These are phyloP conservation scores for Garrulus glandarius DNA, from an alignment of 2,797 vertebrate species.

Conservation along the genomic window DNA sequence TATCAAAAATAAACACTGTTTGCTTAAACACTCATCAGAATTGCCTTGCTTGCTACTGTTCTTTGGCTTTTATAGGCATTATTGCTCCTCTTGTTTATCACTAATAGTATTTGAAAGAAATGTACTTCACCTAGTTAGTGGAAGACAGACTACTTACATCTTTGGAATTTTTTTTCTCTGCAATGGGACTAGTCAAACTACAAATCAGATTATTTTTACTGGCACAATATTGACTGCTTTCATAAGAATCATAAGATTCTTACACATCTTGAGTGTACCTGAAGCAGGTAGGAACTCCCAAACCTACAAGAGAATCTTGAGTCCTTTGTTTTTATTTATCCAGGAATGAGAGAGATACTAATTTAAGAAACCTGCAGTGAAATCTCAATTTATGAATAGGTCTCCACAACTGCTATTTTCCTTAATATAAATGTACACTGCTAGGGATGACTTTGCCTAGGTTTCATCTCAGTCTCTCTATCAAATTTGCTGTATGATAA, in stretches of 20 bases:
- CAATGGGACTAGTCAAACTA: background rate
- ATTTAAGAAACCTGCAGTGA: background rate
- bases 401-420: background rate
- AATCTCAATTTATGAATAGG: background rate
- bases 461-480: background rate
- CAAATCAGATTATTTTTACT: background rate
- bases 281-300: background rate
- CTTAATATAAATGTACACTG: background rate
- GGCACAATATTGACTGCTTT: background rate
- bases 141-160: background rate
- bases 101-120: background rate
- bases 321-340: background rate
- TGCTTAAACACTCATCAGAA: background rate
- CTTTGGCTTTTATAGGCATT: slow-evolving; percentile 19
- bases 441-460: background rate
- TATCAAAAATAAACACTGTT: background rate
- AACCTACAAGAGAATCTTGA: background rate
- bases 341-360: background rate
- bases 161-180: background rate
- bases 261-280: background rate
- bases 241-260: background rate
- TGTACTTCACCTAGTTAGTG: background rate
- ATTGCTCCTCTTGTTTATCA: background rate
- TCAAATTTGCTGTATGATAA: background rate
- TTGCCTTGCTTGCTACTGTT: background rate